Base-by-base conservation (phyloP, 2,113 vertebrate species). In the Rallus limicola region DNA sequence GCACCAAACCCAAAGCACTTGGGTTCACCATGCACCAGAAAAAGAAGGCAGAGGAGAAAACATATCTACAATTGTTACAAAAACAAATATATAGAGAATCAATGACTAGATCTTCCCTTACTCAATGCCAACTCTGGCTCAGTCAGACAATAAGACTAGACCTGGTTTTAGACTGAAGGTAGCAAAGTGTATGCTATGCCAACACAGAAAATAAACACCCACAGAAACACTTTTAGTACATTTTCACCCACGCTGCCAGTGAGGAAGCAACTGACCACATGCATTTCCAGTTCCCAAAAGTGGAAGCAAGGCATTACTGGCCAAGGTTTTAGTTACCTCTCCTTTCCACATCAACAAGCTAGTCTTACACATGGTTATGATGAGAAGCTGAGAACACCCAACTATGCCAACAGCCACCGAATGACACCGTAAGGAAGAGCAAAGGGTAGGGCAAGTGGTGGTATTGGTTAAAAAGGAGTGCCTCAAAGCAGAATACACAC, bases 201-300 rank as follows among this genome's bases (percentile, higher is more conserved):
- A 91, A 78, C 29, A 33, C 38, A 83, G 68, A 82, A 95, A 92
- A 83, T 31, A 68, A 92, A 34, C 76, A 55, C 50, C 86, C 40
- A 16, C 38, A 44, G 0, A 2, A 88, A 69, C 40, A 44, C 28
- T 78, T 74, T 77, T 16, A 86, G 50, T 20, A 53, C 0, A 0
- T 24, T 29, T 31, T 42, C 60, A 86, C 72, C 48, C 40, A 83
- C 63, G 2, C 28, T 67, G 72, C 55, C 77, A 88, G 52, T 0
- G 0, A 21, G 60, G 60, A 92, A 81, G 36, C 46, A 83, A 40
- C 33, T 36, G 63, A 74, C 48, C 65, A 72, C 3, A 0, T 1
- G 8, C 55, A 29, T 55, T 88, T 65, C 82, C 56, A 90, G 25
- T 31, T 81, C 33, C 56, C 65, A 33, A 42, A 83, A 75, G 17